Conservation (phyloP, 1,140 invertebrate species). For the silkworm (Bombyx mori) region ASM3026992v2 NC_085125.1:9578501-9579000, state of each 20-base stretch:
- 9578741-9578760: constrained; percentile 87
- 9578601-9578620: no score
- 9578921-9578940: constrained; percentile 72
- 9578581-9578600: no score
- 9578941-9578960: no score
- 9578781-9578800: constrained; percentile 72
- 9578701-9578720: constrained; percentile 91
- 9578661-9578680: background rate
- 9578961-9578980: no score
- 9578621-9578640: no score
- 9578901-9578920: constrained; percentile 87
- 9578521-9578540: no score
- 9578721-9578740: constrained; percentile 83
- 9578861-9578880: constrained; percentile 87
- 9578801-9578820: constrained; percentile 41
- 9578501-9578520: no score
- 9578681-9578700: constrained; percentile 84
- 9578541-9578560: no score
- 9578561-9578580: no score
- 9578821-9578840: constrained; percentile 30
- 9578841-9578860: constrained; percentile 77
- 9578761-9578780: constrained; percentile 85
- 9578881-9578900: constrained; percentile 90
- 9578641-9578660: no score
- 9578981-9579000: no score